phyloP scores from a whole-genome alignment of 92 coral and sea anemone species.

The Zoanthus sociatus region DNA sequence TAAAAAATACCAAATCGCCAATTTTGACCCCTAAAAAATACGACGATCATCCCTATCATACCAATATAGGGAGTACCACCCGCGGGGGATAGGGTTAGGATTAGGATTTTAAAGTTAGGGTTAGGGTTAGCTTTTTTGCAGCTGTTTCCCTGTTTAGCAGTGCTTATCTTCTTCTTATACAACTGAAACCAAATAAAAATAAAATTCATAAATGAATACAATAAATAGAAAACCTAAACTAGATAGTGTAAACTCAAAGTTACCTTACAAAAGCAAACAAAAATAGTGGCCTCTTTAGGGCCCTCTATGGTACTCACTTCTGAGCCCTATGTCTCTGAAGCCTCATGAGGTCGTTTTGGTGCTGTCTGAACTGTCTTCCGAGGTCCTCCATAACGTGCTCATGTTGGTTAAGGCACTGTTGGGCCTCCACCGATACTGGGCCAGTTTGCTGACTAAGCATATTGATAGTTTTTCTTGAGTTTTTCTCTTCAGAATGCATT shows the following conservation, averaged over 20 bases:
- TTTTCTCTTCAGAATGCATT: constrained; percentile 86
- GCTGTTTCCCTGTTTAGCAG: neutral
- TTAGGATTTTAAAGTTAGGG: no score
- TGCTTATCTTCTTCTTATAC: neutral
- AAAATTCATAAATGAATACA: neutral
- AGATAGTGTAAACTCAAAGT: no score
- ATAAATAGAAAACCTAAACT: neutral
- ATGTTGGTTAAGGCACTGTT: constrained; percentile 75
- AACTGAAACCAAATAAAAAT: neutral
- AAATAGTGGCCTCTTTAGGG: constrained; percentile 3
- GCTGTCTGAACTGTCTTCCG: constrained; percentile 77
- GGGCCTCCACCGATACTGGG: constrained; percentile 69
- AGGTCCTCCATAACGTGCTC: constrained; percentile 83
- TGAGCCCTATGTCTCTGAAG: constrained; percentile 86
- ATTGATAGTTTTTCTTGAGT: constrained; percentile 75
- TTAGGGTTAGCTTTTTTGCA: no score
- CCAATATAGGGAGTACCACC: no score
- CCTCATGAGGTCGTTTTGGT: constrained; percentile 78
- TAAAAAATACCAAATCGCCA: no score
- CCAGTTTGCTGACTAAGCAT: constrained; percentile 73
- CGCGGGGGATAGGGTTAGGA: no score
- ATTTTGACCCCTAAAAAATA: no score
- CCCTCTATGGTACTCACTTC: constrained; percentile 57
- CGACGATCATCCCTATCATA: no score
- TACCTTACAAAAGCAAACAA: neutral